A percentile compares a stretch with the other conserved stretches of the same genome.
Conservation (phyloP, 2,888 invertebrate genomes). For the Drosophila meridiana region DNA sequence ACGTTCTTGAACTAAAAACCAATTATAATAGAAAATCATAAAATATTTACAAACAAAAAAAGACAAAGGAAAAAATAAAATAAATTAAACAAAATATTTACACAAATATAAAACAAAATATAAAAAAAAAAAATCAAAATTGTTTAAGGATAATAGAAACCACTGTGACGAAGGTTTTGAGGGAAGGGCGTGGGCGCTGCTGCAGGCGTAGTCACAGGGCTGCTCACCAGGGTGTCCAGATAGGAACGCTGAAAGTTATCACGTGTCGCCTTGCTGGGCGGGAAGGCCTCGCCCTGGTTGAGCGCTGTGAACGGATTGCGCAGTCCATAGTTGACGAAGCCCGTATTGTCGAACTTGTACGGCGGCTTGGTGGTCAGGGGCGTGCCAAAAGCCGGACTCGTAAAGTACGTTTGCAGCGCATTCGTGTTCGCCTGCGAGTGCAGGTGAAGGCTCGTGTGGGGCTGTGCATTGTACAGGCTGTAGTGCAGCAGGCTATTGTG, state of each 20-base stretch:
- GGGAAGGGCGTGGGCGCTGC: constrained; percentile 22
- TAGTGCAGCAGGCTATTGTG: constrained; percentile 57
- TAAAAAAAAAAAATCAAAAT: not conserved
- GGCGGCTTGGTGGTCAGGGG: constrained; percentile 69
- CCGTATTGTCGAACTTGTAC: constrained; percentile 74
- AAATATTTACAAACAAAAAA: constrained; percentile 31
- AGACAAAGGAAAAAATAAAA: not conserved
- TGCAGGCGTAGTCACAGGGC: constrained; percentile 37
- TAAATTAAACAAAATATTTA: constrained; percentile 49
- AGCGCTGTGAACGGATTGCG: constrained; percentile 83
- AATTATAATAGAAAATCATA: constrained; percentile 4
- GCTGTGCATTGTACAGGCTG: constrained; percentile 40
- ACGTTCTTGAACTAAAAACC: constrained; percentile 1
- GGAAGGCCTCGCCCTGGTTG: constrained; percentile 83
- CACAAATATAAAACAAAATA: not conserved
- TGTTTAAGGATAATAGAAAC: constrained; percentile 60
- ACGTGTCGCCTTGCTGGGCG: constrained; percentile 77
- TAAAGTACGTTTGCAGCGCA: constrained; percentile 71
- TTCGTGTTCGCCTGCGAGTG: constrained; percentile 31
- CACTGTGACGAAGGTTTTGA: constrained; percentile 29
- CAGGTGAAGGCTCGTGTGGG: constrained; percentile 32
- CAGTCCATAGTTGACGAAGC: constrained; percentile 72
- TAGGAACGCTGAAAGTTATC: constrained; percentile 75
- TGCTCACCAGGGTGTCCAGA: constrained; percentile 73
- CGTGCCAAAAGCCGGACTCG: constrained; percentile 60